Evolutionary conservation across 2,113 vertebrate species (phyloP), one percentile per base, ranked within the genome.

Genomic region (Seriola dumerili): DNA sequence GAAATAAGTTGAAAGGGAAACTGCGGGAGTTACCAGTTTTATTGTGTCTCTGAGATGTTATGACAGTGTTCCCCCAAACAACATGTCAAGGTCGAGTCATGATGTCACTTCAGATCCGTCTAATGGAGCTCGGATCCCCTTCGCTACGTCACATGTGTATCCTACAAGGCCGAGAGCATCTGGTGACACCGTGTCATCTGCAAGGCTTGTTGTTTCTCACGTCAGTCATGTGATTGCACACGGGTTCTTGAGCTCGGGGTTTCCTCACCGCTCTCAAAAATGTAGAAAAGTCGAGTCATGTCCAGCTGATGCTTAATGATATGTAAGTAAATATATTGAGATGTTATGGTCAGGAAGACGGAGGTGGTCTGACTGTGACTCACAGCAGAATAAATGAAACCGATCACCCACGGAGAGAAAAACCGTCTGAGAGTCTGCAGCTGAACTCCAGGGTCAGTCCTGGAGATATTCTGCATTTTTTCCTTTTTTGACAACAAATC

Each of bases 51-150:
- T 87, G 87, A 89, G 81, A 79, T 86, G 85, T 89, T 92, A 77
- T 89, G 90, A 88, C 89, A 92, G 78, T 1, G 72, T 72, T 85
- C 54, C 54, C 70, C 65, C 77, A 89, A 91, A 90, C 88, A 85
- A 36, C 0, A 25, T 55, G 79, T 85, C 61, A 55, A 32, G 52
- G 75, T 58, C 40, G 57, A 59, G 25, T 50, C 57, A 48, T 88
- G 76, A 86, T 74, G 76, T 76, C 82, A 85, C 17, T 3, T 38
- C 57, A 23, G 8, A 52, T 50, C 40, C 23, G 38, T 32, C 66
- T 69, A 55, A 71, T 4, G 25, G 55, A 10, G 16, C 36, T 59
- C 40, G 32, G 63, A 71, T 74, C 62, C 40, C 23, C 21, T 29
- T 29, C 25, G 4, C 46, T 64, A 25, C 54, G 36, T 78, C 72